Percentiles rank a stretch among this genome's conserved stretches.
phyloP scores from a whole-genome alignment of 2,113 vertebrate genomes.

The Stomatorhinus ivindoensis region DNA sequence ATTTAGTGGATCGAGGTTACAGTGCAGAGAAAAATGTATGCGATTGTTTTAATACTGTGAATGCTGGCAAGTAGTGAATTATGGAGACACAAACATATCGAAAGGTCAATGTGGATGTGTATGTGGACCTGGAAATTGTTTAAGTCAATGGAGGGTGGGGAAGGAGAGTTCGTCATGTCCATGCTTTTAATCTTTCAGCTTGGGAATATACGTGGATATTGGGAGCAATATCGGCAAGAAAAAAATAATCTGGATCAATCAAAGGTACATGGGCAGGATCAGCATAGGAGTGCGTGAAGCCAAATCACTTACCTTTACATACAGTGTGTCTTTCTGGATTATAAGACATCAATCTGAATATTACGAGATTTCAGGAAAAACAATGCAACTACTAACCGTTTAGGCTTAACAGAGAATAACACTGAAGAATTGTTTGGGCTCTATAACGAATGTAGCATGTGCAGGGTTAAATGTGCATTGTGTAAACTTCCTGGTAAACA shows the following conservation, averaged over 20 bases:
- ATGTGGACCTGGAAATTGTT: constrained; percentile 1
- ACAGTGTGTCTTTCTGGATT: not conserved
- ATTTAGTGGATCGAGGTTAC: not conserved
- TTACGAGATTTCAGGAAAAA: not conserved
- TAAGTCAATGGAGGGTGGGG: not conserved
- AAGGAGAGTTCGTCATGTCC: not conserved
- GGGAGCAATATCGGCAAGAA: not conserved
- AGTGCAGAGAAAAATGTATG: not conserved
- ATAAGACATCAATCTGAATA: not conserved
- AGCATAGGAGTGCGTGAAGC: not conserved
- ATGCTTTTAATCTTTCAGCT: not conserved
- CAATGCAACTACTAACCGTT: not conserved
- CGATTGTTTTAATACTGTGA: not conserved
- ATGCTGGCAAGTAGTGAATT: not conserved
- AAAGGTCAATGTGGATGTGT: not conserved
- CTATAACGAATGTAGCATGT: not conserved
- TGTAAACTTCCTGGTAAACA: not conserved
- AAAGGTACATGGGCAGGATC: no score
- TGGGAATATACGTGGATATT: not conserved
- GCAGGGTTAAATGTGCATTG: not conserved
- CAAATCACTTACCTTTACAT: not conserved
- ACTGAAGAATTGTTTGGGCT: not conserved
- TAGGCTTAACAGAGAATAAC: not conserved
- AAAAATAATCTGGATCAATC: not conserved
- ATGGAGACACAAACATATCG: not conserved